Conservation (phyloP, 2,113 vertebrate species). For the Aptenodytes patagonicus region DNA sequence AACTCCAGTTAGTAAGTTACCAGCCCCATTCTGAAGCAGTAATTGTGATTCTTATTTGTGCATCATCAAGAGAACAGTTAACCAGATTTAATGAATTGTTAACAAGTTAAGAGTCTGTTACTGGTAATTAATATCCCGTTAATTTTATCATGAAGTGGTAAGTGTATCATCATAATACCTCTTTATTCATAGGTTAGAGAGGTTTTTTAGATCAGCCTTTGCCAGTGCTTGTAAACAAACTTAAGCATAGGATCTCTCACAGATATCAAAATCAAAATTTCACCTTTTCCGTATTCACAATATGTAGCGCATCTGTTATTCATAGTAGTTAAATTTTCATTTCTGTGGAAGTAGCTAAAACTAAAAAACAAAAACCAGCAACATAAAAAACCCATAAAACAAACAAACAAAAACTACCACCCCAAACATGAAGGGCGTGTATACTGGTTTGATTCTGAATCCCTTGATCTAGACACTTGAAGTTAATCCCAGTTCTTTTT, state of each 20-base stretch:
- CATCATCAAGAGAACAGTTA: neutral
- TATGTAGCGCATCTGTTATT: neutral
- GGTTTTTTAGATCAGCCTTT: neutral
- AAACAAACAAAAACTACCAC: neutral
- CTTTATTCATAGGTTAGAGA: neutral
- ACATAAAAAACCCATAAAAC: neutral
- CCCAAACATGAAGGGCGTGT: neutral
- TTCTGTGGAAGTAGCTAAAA: neutral
- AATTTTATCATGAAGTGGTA: neutral
- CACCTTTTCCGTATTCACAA: neutral
- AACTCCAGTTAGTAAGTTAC: neutral
- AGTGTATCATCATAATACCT: neutral
- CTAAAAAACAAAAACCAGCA: neutral
- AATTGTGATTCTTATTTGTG: neutral
- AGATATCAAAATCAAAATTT: neutral
- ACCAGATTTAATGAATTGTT: neutral
- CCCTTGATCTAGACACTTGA: neutral
- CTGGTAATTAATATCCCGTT: neutral
- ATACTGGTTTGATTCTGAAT: neutral
- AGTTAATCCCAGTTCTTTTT: neutral
- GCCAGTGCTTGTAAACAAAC: neutral
- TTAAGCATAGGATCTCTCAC: accelerated
- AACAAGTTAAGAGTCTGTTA: neutral
- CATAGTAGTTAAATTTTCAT: neutral
- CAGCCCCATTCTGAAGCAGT: neutral